phyloP scores from a whole-genome alignment of 2,113 vertebrate genomes.

The Gadus macrocephalus region DNA sequence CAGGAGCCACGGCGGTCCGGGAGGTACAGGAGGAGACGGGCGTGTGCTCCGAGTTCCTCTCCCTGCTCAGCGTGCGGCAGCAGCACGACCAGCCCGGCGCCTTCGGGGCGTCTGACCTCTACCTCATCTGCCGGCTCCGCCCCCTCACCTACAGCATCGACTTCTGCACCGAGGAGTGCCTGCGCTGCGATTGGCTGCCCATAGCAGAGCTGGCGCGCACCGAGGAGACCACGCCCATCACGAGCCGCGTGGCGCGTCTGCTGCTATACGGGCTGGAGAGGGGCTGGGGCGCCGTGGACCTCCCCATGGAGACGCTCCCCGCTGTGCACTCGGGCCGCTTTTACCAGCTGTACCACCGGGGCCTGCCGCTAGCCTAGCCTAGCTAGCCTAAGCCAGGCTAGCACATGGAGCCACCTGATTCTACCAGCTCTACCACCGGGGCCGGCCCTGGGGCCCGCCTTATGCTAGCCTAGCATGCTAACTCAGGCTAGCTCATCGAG shows the following conservation, averaged over 20 bases:
- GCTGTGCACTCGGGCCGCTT: constrained; percentile 80
- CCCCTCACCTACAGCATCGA: constrained; percentile 80
- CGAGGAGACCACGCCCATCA: constrained; percentile 77
- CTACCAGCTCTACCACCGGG: constrained; percentile 87
- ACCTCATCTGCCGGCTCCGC: constrained; percentile 85
- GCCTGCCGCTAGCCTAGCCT: constrained; percentile 53
- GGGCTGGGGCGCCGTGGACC: constrained; percentile 84
- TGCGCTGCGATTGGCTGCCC: constrained; percentile 87
- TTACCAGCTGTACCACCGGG: constrained; percentile 87
- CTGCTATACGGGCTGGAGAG: constrained; percentile 77
- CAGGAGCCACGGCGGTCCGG: constrained; percentile 85
- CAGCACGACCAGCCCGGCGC: constrained; percentile 86
- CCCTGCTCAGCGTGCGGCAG: constrained; percentile 88
- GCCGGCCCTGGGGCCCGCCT: constrained; percentile 13
- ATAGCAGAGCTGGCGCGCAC: constrained; percentile 72
- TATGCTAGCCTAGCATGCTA: too few relatives aligned
- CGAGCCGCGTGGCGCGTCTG: constrained; percentile 77
- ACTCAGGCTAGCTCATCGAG: too few relatives aligned
- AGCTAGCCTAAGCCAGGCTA: too few relatives aligned
- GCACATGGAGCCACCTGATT: constrained; percentile 29
- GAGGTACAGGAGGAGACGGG: constrained; percentile 96
- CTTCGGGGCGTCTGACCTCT: constrained; percentile 91
- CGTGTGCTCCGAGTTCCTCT: constrained; percentile 83
- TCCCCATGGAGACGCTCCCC: constrained; percentile 78
- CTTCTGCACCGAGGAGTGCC: constrained; percentile 86